Evolutionary conservation across 2,797 vertebrate species (phyloP).

Genomic region (Propithecus deckenii): DNA sequence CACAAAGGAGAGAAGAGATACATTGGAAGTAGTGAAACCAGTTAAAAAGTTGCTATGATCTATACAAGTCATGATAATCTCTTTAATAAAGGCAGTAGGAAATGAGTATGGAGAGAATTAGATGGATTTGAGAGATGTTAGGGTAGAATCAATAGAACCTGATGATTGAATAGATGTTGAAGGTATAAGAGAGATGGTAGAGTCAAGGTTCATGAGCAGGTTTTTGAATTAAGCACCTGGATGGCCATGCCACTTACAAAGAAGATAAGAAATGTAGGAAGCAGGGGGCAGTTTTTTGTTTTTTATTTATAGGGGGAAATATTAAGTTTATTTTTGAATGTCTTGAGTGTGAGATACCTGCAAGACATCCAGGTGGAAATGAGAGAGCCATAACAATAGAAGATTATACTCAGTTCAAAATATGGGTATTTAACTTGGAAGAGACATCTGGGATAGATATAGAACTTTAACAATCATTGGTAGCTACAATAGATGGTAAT

Average conservation of each 20-base stretch:
- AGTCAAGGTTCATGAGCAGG: neutral
- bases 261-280: neutral
- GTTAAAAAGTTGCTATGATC: neutral
- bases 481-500: neutral
- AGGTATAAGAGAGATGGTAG: neutral
- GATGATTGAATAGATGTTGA: neutral
- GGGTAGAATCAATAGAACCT: neutral
- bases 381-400: neutral
- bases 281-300: neutral
- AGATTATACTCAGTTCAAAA: neutral
- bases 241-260: neutral
- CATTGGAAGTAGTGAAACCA: neutral
- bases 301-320: neutral
- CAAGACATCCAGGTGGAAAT: neutral
- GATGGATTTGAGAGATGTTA: neutral
- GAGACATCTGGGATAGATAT: neutral
- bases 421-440: neutral
- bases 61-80: neutral
- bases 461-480: neutral
- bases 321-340: neutral
- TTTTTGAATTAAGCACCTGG: neutral
- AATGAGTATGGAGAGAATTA: neutral
- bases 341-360: neutral
- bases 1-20: neutral
- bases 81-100: neutral